A percentile compares a stretch with the other conserved stretches of the same genome.
Conservation (phyloP, 1,140 invertebrate genomes). For the Papilio dardanus region DNA sequence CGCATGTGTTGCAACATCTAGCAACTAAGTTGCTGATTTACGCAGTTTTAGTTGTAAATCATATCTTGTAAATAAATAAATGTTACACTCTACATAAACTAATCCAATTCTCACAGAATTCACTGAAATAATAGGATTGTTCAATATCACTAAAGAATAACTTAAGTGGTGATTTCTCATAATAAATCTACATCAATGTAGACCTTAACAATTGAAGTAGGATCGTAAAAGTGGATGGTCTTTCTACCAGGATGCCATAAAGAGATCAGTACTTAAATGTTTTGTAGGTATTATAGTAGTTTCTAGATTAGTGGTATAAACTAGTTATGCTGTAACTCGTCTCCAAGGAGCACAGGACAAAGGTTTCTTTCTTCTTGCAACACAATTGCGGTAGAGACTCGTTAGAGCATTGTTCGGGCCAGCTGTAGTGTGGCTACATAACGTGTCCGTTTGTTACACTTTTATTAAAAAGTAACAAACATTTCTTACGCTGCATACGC, state of each 20-base stretch:
- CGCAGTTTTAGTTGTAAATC: not conserved
- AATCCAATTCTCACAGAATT: not conserved
- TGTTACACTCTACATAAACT: not conserved
- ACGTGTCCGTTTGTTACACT: conserved; percentile 31
- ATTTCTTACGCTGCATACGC: not conserved
- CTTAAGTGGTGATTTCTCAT: too few relatives aligned
- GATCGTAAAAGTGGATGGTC: too few relatives aligned
- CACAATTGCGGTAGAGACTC: conserved; percentile 66
- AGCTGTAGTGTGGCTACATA: conserved; percentile 38
- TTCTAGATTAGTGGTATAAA: not conserved
- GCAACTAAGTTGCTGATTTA: conserved; percentile 7
- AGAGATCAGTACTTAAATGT: not conserved
- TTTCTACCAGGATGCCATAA: not conserved
- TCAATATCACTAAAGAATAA: too few relatives aligned
- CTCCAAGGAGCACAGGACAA: conserved; percentile 55
- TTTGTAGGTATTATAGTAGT: not conserved
- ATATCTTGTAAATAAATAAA: not conserved
- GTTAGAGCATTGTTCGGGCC: conserved; percentile 68
- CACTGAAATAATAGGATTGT: too few relatives aligned
- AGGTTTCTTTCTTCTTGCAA: conserved; percentile 58
- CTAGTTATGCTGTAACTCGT: conserved; percentile 38
- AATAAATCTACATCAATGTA: too few relatives aligned
- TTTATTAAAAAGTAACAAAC: conserved; percentile 40
- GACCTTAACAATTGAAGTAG: too few relatives aligned
- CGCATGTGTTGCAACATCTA: not conserved